Base-by-base conservation (phyloP, 2,113 vertebrate species). In the Petrocephalus zakoni region DNA sequence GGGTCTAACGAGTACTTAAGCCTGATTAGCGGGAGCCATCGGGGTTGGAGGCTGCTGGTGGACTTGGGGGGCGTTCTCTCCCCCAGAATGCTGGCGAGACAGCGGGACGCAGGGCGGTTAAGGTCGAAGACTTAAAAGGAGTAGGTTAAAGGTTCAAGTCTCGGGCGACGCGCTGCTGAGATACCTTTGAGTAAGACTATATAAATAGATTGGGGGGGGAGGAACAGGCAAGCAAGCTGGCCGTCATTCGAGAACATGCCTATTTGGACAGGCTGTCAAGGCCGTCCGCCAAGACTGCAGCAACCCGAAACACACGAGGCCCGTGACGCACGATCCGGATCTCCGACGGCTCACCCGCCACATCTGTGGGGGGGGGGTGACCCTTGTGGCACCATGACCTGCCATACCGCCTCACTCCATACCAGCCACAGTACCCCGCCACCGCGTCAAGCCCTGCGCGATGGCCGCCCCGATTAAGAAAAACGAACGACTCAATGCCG, bases 391-490 rank as follows among this genome's bases (percentile, higher is more conserved):
- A 17, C 72, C 15, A 6, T 19, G 34, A 29, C n/a, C 34, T 29
- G 72, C 29, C 15, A 55, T 13, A 55, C 52, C 10, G 52, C 52
- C 52, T 55, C 92, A 87, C n/a, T n/a, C 90, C 64, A 90, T 94
- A 93, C 93, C 93, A 93, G 85, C 29, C 64, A 19, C 81, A 88
- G 91, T 91, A 90, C 91, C 90, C 89, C 87, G 75, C 88, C 91
- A 91, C 88, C 90, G 34, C 15, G 6, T 78, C 42, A 90, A 8
- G 25, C 34, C 15, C 29, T 37, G 13, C 22, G 22, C 52, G 72
- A 81, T 46, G 34, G 4, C 34, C 0, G 37, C 5, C 34, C 15
- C 15, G 11, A 78, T 42, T 19, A 34, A 17, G 4, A 42, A 78
- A 78, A 19, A 78, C 19, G 11, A 78, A 78, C 72, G 19, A 7